Base-by-base conservation (phyloP, 2,888 invertebrate genomes). In the Philereme transversata region DNA sequence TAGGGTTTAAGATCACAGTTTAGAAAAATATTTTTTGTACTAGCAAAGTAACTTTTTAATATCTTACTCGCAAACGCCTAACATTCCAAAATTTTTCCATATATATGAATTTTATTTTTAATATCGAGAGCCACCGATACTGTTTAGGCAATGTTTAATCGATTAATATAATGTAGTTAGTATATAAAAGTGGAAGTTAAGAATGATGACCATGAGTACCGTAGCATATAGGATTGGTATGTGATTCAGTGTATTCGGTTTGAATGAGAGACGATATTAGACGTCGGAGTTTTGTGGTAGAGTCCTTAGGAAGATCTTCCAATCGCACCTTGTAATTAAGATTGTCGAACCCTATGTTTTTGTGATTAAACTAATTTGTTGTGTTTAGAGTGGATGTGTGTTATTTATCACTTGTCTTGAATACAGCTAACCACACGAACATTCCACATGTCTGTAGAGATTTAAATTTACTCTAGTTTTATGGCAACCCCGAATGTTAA, bases 241-340 rank as follows among this genome's bases (percentile, higher is more conserved):
- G 62, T 68, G 55, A 68, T 58, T 72, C 71, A 63, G 69, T 77
- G 80, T 72, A 69, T 76, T 76, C 77, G 58, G 69, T 78, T 81
- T 79, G 67, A 71, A 74, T 81, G 74, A 79, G 77, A 76, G 75
- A 77, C 77, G 75, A 68, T 71, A 76, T 72, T 81, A 81, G 78
- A 72, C 77, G 81, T 76, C 76, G 73, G 77, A 80, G 74, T 76
- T 75, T 81, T 79, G n/a, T 83, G 77, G 81, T 87, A 88, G 87
- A 82, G 75, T 83, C 76, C 74, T 78, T 88, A 86, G 84, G 75
- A 83, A 83, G 77, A 77, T 87, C 81, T 87, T 84, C 81, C 83
- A 83, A 75, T 75, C 74, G 82, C 83, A 82, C 81, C 69, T 78
- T 81, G 80, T 86, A 80, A 74, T 75, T 76, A 79, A 81, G 79